phyloP scores from a whole-genome alignment of 2,888 invertebrate genomes.

The Linnaemya vulpina region DNA sequence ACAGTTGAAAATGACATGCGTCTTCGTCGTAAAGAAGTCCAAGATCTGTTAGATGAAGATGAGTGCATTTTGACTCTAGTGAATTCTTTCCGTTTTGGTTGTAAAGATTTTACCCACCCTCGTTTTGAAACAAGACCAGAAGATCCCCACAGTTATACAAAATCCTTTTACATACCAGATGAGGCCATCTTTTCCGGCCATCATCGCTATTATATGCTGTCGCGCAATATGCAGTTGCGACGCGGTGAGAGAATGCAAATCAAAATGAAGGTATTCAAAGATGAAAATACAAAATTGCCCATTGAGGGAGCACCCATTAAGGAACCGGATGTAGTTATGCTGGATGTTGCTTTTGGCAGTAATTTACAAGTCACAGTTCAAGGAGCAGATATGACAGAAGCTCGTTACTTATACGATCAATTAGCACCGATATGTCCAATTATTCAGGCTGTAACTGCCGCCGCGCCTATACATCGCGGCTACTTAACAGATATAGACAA shows the following conservation, averaged over 20 bases:
- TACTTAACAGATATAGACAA: conserved; percentile 89
- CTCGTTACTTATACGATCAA: conserved; percentile 97
- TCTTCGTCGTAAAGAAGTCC: conserved; percentile 90
- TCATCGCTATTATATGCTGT: conserved; percentile 96
- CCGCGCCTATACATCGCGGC: conserved; percentile 97
- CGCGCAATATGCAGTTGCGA: conserved; percentile 95
- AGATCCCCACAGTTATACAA: conserved; percentile 89
- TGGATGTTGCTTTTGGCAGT: conserved; percentile 99
- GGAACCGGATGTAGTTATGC: conserved; percentile 95
- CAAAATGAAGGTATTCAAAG: conserved; percentile 97
- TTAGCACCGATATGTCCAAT: conserved; percentile 98
- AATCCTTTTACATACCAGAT: conserved; percentile 96
- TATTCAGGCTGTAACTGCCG: conserved; percentile 97
- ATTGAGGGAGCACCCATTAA: conserved; percentile 91
- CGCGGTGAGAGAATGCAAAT: conserved; percentile 98
- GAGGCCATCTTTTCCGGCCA: conserved; percentile 97
- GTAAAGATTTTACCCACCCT: conserved; percentile 94
- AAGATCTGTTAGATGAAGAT: conserved; percentile 88
- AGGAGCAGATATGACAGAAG: conserved; percentile 98
- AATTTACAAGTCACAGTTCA: conserved; percentile 97
- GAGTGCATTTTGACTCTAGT: conserved; percentile 96
- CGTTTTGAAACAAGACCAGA: conserved; percentile 86
- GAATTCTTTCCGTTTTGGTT: conserved; percentile 96
- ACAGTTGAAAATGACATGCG: conserved; percentile 99
- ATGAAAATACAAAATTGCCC: conserved; percentile 92